A percentile compares a stretch with the other conserved stretches of the same genome.
Evolutionary conservation across 2,797 vertebrate genomes (phyloP).

Genomic region (Apogon talboti): DNA sequence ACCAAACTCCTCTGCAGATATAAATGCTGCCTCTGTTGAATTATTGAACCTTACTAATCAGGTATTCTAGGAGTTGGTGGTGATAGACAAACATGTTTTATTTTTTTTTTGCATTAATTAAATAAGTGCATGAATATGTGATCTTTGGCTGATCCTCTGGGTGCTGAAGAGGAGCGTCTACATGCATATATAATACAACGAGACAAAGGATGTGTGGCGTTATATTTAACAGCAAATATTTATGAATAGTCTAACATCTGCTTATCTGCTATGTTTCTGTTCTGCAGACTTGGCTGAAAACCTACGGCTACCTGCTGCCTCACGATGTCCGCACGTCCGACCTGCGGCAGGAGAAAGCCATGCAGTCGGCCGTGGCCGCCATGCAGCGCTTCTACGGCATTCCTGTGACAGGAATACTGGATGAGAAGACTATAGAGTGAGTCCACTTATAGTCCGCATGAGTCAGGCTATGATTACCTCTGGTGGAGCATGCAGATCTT

Average conservation of each 20-base stretch:
- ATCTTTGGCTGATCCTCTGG: too few species aligned
- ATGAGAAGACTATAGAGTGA: slow-evolving; percentile 92
- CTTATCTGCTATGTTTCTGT: not conserved
- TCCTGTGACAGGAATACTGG: slow-evolving; percentile 91
- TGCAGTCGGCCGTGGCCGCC: slow-evolving; percentile 91
- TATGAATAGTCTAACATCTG: not conserved
- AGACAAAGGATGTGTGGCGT: too few species aligned
- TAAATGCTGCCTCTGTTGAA: not conserved
- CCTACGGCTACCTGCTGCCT: slow-evolving; percentile 92
- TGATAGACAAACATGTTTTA: too few species aligned
- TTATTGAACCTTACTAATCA: too few species aligned
- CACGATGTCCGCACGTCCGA: slow-evolving; percentile 88
- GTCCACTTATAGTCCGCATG: slow-evolving; percentile 36
- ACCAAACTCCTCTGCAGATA: not conserved
- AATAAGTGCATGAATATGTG: too few species aligned
- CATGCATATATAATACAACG: too few species aligned
- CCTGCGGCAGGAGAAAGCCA: slow-evolving; percentile 89
- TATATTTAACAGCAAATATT: too few species aligned
- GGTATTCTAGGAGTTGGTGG: too few species aligned
- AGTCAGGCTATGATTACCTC: not conserved
- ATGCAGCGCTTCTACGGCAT: slow-evolving; percentile 96
- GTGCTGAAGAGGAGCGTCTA: too few species aligned
- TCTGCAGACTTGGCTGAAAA: slow-evolving; percentile 91
- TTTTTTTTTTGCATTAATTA: too few species aligned
- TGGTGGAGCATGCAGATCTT: not conserved